A percentile compares a stretch with the other conserved stretches of the same genome.
These are phyloP conservation scores for Drosophila bocki DNA, from an alignment of 1,140 invertebrate species.

Conservation along the genomic window DNA sequence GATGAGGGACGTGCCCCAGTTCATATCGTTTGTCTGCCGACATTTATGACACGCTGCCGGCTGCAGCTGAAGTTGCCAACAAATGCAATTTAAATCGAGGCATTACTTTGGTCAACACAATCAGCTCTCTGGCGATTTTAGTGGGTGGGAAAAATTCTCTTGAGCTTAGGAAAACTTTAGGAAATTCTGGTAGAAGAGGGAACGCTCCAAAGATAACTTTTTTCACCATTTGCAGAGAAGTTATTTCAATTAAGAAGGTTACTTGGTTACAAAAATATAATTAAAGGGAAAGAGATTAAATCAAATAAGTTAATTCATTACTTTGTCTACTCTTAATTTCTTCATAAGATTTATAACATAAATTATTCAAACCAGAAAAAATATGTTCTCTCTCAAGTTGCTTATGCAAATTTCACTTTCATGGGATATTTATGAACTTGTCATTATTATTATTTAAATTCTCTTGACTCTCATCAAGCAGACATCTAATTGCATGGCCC, in stretches of 20 bases:
- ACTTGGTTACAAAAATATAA: neutral
- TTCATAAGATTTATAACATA: neutral
- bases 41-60: constrained; percentile 54
- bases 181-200: neutral
- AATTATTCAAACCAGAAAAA: neutral
- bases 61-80: constrained; percentile 46
- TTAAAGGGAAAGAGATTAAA: neutral
- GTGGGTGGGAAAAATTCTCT: constrained; percentile 7
- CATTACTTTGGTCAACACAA: constrained; percentile 52
- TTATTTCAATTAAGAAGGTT: neutral
- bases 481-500: constrained; percentile 61
- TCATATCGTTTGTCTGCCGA: constrained; percentile 49
- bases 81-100: constrained; percentile 56
- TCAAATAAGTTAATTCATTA: no score
- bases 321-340: neutral
- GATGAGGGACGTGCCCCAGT: constrained; percentile 55
- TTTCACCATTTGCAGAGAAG: neutral
- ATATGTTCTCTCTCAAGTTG: constrained; percentile 1
- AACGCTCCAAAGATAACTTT: neutral
- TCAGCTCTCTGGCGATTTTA: constrained; percentile 6
- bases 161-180: neutral
- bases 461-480: constrained; percentile 19
- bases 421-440: constrained; percentile 39
- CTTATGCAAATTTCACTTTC: constrained; percentile 25
- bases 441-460: constrained; percentile 42